These are phyloP conservation scores for Allygus modestus DNA, from an alignment of 2,888 invertebrate species.

Conservation along the genomic window DNA sequence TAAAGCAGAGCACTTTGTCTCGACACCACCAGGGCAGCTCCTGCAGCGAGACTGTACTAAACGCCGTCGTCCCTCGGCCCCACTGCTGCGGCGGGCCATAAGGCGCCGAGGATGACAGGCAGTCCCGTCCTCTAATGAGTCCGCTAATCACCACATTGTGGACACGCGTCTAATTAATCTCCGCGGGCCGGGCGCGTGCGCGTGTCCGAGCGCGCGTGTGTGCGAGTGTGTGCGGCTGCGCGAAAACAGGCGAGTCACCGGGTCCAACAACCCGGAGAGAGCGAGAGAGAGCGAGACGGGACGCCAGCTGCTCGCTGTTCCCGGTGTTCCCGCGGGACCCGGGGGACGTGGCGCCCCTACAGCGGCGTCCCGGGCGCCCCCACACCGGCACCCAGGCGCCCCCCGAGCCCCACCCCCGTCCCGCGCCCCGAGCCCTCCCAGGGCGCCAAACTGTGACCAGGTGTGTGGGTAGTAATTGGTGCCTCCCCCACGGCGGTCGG, in stretches of 20 bases:
- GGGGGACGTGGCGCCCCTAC: slow-evolving; percentile 8
- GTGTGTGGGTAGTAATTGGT: slow-evolving; percentile 63
- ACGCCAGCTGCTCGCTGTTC: slow-evolving; percentile 55
- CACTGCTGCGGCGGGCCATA: slow-evolving; percentile 15
- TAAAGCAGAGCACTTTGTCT: too few species aligned
- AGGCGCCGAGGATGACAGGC: slow-evolving; percentile 43
- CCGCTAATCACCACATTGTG: slow-evolving; percentile 52
- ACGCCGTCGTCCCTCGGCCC: too few species aligned
- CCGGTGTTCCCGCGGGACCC: slow-evolving; percentile 33
- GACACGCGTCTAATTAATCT: slow-evolving; percentile 59
- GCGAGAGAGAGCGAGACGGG: slow-evolving; percentile 58
- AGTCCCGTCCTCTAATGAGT: slow-evolving; percentile 48
- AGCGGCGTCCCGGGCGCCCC: background rate
- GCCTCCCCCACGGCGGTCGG: slow-evolving; percentile 59
- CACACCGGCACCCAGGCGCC: slow-evolving; percentile 34
- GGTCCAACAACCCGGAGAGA: slow-evolving; percentile 60
- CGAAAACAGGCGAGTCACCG: slow-evolving; percentile 60
- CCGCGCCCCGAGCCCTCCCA: background rate
- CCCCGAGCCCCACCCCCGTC: slow-evolving; percentile 12
- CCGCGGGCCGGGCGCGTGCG: slow-evolving; percentile 35
- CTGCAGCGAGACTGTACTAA: too few species aligned
- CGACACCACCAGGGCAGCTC: too few species aligned
- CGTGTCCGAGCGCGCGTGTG: slow-evolving; percentile 32
- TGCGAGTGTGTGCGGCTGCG: too few species aligned
- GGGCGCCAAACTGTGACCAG: slow-evolving; percentile 58